Evolutionary conservation across 2,888 invertebrate genomes (phyloP).

Genomic region (Hylaea fasciaria): DNA sequence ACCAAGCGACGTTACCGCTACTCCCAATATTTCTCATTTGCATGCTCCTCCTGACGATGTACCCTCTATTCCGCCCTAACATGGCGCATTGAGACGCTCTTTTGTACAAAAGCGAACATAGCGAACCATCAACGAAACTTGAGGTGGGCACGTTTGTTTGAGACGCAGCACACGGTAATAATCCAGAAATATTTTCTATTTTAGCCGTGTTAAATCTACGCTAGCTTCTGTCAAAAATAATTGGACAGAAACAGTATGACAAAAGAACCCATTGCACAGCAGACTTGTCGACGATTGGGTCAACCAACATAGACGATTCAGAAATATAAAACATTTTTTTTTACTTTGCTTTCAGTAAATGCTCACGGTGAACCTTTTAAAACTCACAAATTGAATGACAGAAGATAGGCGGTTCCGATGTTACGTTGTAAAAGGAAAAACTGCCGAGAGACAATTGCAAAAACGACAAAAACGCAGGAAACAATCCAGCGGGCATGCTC

Average conservation of each 20-base stretch:
- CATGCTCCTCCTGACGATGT: conserved; percentile 66
- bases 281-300: too few species aligned
- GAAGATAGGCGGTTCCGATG: conserved; percentile 53
- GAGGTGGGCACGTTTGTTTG: not conserved
- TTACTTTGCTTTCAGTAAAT: conserved; percentile 8
- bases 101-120: conserved; percentile 43
- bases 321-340: conserved; percentile 9
- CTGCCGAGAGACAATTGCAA: conserved; percentile 74
- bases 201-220: not conserved
- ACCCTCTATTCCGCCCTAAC: conserved; percentile 52
- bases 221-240: not conserved
- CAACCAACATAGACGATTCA: conserved; percentile 12
- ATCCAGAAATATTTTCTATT: too few species aligned
- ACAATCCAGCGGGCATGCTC: conserved; percentile 78
- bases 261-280: too few species aligned
- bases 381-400: conserved; percentile 51
- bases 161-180: too few species aligned
- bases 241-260: not conserved
- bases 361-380: conserved; percentile 24
- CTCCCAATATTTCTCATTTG: conserved; percentile 78
- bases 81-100: conserved; percentile 57
- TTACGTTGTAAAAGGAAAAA: conserved; percentile 65
- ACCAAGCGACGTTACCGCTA: conserved; percentile 61
- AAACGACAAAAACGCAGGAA: conserved; percentile 77
- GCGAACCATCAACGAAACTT: conserved; percentile 24